Conservation (phyloP, 2,113 vertebrate species). For the Cynocephalus volans region DNA sequence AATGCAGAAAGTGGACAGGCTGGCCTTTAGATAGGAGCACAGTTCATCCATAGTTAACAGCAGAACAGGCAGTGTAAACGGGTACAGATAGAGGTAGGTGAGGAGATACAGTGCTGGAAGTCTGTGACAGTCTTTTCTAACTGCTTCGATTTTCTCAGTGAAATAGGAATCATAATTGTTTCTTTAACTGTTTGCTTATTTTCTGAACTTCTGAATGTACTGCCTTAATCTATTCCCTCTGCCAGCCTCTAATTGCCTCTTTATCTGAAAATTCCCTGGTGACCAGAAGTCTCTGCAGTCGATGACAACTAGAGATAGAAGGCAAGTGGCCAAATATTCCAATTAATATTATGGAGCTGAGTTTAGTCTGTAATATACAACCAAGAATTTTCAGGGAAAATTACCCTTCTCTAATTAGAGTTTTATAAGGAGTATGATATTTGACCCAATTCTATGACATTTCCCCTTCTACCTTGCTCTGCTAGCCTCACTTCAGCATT, state of each 20-base stretch:
- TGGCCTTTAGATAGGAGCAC: background rate
- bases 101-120: background rate
- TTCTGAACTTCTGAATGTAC: background rate
- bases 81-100: background rate
- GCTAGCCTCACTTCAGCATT: background rate
- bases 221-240: constrained; percentile 12
- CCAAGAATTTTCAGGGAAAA: constrained; percentile 15
- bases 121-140: background rate
- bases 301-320: background rate
- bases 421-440: background rate
- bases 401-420: background rate
- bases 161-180: constrained; percentile 27
- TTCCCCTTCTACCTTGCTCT: background rate
- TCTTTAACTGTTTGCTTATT: constrained; percentile 48
- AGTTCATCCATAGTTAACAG: background rate
- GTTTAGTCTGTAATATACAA: background rate
- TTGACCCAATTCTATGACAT: constrained; percentile 45
- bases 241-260: constrained; percentile 45
- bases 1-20: background rate
- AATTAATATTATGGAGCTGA: background rate
- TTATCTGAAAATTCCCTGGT: constrained; percentile 5
- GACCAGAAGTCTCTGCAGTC: constrained; percentile 5
- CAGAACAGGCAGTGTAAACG: background rate
- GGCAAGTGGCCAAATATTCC: background rate
- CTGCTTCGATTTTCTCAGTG: background rate